A percentile compares a stretch with the other conserved stretches of the same genome.
phyloP scores from a whole-genome alignment of 2,888 invertebrate genomes.

The Leucophora obtusa region DNA sequence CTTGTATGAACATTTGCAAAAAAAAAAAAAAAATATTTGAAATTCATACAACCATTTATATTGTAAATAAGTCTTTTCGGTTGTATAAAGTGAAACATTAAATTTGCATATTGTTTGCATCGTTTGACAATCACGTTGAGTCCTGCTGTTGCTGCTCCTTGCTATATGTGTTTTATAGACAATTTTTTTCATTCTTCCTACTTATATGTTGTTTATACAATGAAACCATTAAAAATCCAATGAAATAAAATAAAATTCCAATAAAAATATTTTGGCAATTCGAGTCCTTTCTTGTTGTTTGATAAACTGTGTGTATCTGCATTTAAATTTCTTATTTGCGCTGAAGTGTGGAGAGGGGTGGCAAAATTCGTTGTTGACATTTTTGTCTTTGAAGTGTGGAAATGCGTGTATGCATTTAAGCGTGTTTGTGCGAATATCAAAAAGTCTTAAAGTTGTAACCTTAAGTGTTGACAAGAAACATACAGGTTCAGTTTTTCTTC shows the following conservation, averaged over 20 bases:
- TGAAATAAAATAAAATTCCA: slow-evolving; percentile 78
- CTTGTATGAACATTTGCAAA: slow-evolving; percentile 12
- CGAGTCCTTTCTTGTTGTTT: slow-evolving; percentile 38
- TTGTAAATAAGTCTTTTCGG: slow-evolving; percentile 50
- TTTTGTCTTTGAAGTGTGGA: slow-evolving; percentile 59
- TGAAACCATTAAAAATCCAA: slow-evolving; percentile 77
- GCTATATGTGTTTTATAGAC: neutral
- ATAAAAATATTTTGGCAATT: slow-evolving; percentile 74
- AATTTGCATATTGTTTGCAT: slow-evolving; percentile 77
- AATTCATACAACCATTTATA: slow-evolving; percentile 54
- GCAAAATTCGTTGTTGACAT: slow-evolving; percentile 69
- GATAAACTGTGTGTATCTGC: slow-evolving; percentile 35
- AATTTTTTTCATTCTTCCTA: slow-evolving; percentile 4
- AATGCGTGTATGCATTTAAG: slow-evolving; percentile 69
- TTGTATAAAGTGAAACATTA: slow-evolving; percentile 62
- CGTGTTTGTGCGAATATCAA: slow-evolving; percentile 7
- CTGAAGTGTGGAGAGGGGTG: slow-evolving; percentile 3
- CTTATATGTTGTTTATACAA: slow-evolving; percentile 65
- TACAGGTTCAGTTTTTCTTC: slow-evolving; percentile 16
- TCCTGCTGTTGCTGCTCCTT: slow-evolving; percentile 21
- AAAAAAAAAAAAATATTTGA: too few species aligned
- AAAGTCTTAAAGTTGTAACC: slow-evolving; percentile 45
- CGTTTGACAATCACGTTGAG: slow-evolving; percentile 68
- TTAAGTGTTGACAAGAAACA: slow-evolving; percentile 30
- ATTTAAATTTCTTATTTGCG: neutral